Evolutionary conservation across 1,140 invertebrate species (phyloP).

Genomic region (Seison nebaliae): DNA sequence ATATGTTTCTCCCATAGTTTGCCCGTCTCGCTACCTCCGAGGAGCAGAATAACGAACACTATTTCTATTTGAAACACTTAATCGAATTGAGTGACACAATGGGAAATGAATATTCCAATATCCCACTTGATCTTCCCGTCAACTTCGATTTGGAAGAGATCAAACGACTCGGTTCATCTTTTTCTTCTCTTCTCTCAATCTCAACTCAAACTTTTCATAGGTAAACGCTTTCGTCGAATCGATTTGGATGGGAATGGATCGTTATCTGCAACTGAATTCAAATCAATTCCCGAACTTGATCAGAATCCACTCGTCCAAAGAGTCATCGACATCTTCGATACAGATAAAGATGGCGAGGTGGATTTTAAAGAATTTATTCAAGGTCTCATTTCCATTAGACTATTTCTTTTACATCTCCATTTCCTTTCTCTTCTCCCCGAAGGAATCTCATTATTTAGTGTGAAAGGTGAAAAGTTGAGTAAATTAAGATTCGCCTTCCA

Average conservation of each 20-base stretch:
- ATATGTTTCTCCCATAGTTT: no score
- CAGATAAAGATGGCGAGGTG: conserved; percentile 87
- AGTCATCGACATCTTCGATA: conserved; percentile 95
- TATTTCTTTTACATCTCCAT: no score
- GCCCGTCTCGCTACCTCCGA: no score
- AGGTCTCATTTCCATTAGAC: no score
- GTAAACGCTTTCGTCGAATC: conserved; percentile 80
- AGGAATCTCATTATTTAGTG: conserved; percentile 92
- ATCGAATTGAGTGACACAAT: no score
- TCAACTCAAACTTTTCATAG: no score
- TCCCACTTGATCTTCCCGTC: no score
- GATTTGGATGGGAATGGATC: conserved; percentile 92
- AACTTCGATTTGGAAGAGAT: conserved; percentile 83
- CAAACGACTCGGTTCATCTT: conserved; percentile 59
- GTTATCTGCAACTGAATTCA: conserved; percentile 86
- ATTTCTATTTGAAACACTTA: no score
- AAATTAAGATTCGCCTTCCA: conserved; percentile 89
- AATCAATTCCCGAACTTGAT: conserved; percentile 83
- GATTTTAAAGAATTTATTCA: conserved; percentile 85
- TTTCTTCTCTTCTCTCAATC: no score
- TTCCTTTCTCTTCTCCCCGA: conserved; percentile 79
- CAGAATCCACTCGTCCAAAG: conserved; percentile 90
- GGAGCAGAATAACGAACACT: no score
- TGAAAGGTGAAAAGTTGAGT: conserved; percentile 89
- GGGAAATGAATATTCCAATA: no score